Evolutionary conservation across 2,113 vertebrate genomes (phyloP).

Genomic region (Cepphus grylle): DNA sequence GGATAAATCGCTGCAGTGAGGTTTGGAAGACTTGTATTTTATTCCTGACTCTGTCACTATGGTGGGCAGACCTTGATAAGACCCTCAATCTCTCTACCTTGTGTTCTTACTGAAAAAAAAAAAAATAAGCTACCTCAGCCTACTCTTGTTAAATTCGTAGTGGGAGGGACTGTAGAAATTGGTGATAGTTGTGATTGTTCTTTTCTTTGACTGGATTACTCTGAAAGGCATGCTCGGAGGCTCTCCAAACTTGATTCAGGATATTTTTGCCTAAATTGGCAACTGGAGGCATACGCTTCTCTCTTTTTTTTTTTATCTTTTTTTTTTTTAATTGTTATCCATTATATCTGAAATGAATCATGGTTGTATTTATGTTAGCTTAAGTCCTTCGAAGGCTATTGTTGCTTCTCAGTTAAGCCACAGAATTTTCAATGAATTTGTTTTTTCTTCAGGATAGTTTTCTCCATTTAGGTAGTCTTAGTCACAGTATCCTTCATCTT

Average conservation of each 20-base stretch:
- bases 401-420: not conserved
- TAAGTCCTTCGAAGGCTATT: not conserved
- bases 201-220: not conserved
- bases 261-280: constrained; percentile 23
- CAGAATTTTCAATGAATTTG: not conserved
- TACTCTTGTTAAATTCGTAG: not conserved
- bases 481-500: not conserved
- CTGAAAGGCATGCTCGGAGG: not conserved
- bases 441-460: not conserved
- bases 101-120: not conserved
- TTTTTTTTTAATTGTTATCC: not conserved
- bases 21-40: not conserved
- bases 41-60: not conserved
- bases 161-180: not conserved
- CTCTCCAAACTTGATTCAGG: not conserved
- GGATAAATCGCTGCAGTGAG: not conserved
- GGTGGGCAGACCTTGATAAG: not conserved
- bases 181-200: not conserved
- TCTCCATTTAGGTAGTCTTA: not conserved
- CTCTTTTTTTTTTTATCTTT: not conserved
- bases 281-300: not conserved
- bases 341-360: not conserved
- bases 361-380: not conserved
- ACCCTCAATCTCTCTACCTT: not conserved
- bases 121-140: not conserved